phyloP scores from a whole-genome alignment of 2,113 vertebrate species.

The Synchiropus splendidus region DNA sequence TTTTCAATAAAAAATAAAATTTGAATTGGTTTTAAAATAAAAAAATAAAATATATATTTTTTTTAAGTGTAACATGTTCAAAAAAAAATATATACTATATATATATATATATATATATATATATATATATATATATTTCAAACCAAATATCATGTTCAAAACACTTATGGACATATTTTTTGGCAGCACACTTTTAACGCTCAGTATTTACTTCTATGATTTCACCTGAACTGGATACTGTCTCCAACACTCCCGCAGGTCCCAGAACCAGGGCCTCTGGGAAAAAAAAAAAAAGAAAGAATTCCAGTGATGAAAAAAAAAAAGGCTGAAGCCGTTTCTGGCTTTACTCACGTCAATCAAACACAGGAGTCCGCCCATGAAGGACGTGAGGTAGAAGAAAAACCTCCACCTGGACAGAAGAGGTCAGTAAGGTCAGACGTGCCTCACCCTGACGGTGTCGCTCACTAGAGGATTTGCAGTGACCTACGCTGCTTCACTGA shows the following conservation, averaged over 20 bases:
- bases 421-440: background rate
- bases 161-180: too few species aligned
- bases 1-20: too few species aligned
- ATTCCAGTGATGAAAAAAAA: background rate
- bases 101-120: too few species aligned
- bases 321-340: background rate
- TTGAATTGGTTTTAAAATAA: too few species aligned
- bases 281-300: conserved; percentile 5
- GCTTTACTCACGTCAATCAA: conserved; percentile 53
- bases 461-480: background rate
- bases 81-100: too few species aligned
- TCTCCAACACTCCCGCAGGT: conserved; percentile 75
- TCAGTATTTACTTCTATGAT: background rate
- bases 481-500: conserved; percentile 82
- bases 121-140: too few species aligned
- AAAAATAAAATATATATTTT: too few species aligned
- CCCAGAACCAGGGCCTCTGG: conserved; percentile 88
- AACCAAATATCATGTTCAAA: too few species aligned
- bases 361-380: conserved; percentile 48
- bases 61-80: too few species aligned
- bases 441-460: background rate
- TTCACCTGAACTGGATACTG: conserved; percentile 82
- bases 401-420: conserved; percentile 65
- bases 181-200: too few species aligned
- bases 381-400: conserved; percentile 61